Base-by-base conservation (phyloP, 2,888 invertebrate genomes). In the Chaetoderma sp. region DNA sequence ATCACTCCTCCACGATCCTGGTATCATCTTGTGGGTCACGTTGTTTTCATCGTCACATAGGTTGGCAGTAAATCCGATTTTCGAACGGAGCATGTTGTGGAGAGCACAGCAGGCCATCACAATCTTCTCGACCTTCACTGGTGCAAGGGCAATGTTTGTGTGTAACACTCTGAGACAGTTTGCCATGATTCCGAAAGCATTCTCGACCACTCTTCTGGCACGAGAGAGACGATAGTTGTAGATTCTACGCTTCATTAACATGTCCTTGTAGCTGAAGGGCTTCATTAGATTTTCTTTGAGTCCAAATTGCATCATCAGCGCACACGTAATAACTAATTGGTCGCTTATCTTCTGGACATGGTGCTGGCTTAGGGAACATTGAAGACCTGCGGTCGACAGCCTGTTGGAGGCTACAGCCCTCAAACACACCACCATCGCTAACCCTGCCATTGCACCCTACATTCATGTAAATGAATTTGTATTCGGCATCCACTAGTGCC, bases 51-150 rank as follows among this genome's bases (percentile, higher is more conserved):
- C n/a, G n/a, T n/a, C n/a, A n/a, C n/a, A n/a, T n/a, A n/a, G n/a
- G n/a, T n/a, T n/a, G n/a, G n/a, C n/a, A n/a, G n/a, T n/a, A n/a
- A n/a, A n/a, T n/a, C 21, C 42, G n/a, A 44, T 44, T 44, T 63
- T 63, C 27, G 16, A 44, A 18, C 32, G 10, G 0, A 63, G 47
- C 27, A 63, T 61, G 18, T 45, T 45, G 47, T 45, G 47, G 18
- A 45, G 18, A 23, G 47, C 18, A n/a, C 16, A n/a, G 21, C 18
- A 8, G 18, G 47, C 47, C 18, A 45, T 8, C 8, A 45, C 47
- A 18, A 45, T 45, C 21, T 45, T 45, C 21, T 45, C 47, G 6
- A 23, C 47, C 18, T n/a, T 45, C 18, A 6, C 18, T 23, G 21
- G 18, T 18, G 16, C 21, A 18, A 23, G 16, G 18, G 18, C 6